Percentiles rank a stretch among this genome's conserved stretches.
Conservation (phyloP, 2,797 vertebrate species). For the Accipiter fasciatus region DNA sequence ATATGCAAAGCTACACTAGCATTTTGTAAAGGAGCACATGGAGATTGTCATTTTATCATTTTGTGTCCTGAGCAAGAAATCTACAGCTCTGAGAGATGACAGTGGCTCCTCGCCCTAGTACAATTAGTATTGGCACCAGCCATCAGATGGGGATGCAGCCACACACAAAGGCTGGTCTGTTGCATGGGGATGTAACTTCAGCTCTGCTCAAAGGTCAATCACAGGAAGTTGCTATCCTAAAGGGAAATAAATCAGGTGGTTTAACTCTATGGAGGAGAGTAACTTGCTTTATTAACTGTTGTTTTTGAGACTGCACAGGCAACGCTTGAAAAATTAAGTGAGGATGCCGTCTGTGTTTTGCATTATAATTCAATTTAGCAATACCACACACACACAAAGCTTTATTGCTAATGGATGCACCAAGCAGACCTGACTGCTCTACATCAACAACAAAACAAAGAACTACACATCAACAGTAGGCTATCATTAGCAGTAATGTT, state of each 20-base stretch:
- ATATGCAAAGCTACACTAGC: neutral
- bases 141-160: neutral
- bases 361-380: conserved; percentile 40
- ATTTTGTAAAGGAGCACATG: accelerated
- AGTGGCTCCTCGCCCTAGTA: neutral
- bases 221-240: neutral
- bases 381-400: neutral
- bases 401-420: conserved; percentile 34
- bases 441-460: conserved; percentile 40
- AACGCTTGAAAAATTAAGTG: conserved; percentile 10
- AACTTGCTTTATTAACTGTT: conserved; percentile 25
- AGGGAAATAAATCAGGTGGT: conserved; percentile 9
- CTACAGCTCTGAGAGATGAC: neutral
- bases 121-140: neutral
- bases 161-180: neutral
- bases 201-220: neutral
- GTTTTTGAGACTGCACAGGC: conserved; percentile 16
- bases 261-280: neutral
- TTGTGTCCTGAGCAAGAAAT: neutral
- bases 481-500: conserved; percentile 59
- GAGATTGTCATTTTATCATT: neutral
- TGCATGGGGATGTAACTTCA: neutral
- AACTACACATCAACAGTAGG: conserved; percentile 2
- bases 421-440: conserved; percentile 37
- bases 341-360: conserved; percentile 6